phyloP scores from a whole-genome alignment of 2,797 vertebrate genomes.

The Gymnothorax reevesii region DNA sequence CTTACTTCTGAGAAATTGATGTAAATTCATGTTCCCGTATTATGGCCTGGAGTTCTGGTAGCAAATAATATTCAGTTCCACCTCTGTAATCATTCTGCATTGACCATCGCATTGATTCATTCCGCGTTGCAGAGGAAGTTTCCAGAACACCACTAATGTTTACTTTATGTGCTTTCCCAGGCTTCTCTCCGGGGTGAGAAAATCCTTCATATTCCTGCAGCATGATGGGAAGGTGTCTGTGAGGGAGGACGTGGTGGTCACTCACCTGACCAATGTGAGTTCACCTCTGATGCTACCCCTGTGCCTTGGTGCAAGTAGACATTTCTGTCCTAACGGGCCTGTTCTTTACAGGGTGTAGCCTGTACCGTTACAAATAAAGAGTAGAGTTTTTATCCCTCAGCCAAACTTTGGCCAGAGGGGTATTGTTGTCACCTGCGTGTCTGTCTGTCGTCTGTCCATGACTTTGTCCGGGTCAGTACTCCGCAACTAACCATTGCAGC shows the following conservation, averaged over 20 bases:
- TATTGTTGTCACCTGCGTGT: no score
- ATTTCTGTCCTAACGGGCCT: not conserved
- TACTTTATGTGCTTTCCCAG: slow-evolving; percentile 61
- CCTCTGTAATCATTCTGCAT: not conserved
- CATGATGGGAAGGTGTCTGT: slow-evolving; percentile 90
- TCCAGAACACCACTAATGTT: not conserved
- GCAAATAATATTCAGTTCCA: no score
- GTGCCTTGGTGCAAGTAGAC: not conserved
- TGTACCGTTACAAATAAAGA: not conserved
- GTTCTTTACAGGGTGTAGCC: not conserved
- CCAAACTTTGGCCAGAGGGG: no score
- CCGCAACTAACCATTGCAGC: no score
- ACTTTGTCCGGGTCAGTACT: no score
- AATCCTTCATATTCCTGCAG: slow-evolving; percentile 93
- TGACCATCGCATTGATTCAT: not conserved
- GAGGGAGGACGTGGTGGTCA: slow-evolving; percentile 87
- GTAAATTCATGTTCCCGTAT: not conserved
- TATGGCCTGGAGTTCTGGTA: not conserved
- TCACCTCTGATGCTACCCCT: not conserved
- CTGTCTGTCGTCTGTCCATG: no score
- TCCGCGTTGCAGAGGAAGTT: not conserved
- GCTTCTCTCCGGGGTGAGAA: slow-evolving; percentile 95
- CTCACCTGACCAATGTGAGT: slow-evolving; percentile 95
- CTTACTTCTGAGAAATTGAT: not conserved
- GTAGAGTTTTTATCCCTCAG: no score